These are phyloP conservation scores for Numenius arquata DNA, from an alignment of 2,113 vertebrate species.

Conservation along the genomic window DNA sequence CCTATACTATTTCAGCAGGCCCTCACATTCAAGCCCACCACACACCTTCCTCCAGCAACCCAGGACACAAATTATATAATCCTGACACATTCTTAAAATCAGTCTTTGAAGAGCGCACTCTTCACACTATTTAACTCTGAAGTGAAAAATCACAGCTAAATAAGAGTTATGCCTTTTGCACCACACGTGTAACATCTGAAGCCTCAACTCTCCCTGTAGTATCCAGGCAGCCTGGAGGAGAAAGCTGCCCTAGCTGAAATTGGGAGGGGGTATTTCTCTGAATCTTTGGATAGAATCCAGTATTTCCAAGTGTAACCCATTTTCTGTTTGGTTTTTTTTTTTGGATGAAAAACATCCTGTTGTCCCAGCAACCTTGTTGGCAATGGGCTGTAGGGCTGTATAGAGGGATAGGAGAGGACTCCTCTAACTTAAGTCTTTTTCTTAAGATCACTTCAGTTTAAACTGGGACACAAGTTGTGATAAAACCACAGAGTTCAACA, in stretches of 20 bases:
- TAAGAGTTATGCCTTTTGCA: not conserved
- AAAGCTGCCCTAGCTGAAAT: not conserved
- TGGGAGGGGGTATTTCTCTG: fast-evolving
- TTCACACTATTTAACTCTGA: not conserved
- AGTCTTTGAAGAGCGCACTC: not conserved
- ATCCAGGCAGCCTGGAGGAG: not conserved
- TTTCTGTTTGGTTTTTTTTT: not conserved
- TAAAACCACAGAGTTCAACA: not conserved
- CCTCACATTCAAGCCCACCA: not conserved
- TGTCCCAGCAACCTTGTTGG: not conserved
- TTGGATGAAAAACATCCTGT: not conserved
- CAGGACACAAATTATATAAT: not conserved
- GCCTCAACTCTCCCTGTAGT: not conserved
- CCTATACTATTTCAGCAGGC: not conserved
- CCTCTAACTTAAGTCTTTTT: not conserved
- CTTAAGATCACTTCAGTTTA: not conserved
- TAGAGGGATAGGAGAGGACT: not conserved
- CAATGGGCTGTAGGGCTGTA: not conserved
- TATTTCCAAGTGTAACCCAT: not conserved
- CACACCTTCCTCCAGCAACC: not conserved
- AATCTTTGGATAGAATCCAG: not conserved
- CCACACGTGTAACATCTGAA: not conserved
- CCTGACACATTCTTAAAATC: not conserved
- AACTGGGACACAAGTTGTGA: not conserved
- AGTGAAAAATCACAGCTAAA: not conserved